Evolutionary conservation across 2,888 invertebrate species (phyloP).

Genomic region (Strigamia maritima): DNA sequence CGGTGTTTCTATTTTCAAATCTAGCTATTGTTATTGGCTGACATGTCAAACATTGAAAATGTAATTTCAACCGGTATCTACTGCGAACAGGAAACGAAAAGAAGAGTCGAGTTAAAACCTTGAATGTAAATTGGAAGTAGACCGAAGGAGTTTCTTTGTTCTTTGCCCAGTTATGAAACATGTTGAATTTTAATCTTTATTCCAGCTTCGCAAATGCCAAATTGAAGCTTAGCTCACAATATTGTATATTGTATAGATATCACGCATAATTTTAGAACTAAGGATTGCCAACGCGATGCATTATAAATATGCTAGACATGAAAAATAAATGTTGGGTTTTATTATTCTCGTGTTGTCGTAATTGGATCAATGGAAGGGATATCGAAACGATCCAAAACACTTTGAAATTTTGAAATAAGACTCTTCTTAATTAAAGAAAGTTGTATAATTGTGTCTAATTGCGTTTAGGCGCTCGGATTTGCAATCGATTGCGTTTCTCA

Average conservation of each 20-base stretch:
- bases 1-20: too few relatives aligned
- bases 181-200: background rate
- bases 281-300: background rate
- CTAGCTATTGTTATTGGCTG: too few relatives aligned
- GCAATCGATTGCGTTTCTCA: background rate
- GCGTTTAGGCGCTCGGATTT: background rate
- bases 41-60: too few relatives aligned
- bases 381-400: background rate
- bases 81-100: background rate
- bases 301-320: background rate
- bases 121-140: background rate
- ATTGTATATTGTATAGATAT: background rate
- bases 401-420: background rate
- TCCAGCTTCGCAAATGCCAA: too few relatives aligned
- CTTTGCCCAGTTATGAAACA: background rate
- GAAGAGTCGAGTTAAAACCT: background rate
- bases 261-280: background rate
- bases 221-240: background rate
- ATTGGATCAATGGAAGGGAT: background rate
- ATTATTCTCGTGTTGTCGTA: background rate
- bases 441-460: background rate
- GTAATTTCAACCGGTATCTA: too few relatives aligned
- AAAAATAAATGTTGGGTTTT: background rate
- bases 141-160: background rate
- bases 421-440: slow-evolving; percentile 6